Evolutionary conservation across 1,140 invertebrate genomes (phyloP).

Genomic region (Aporrectodea caliginosa): DNA sequence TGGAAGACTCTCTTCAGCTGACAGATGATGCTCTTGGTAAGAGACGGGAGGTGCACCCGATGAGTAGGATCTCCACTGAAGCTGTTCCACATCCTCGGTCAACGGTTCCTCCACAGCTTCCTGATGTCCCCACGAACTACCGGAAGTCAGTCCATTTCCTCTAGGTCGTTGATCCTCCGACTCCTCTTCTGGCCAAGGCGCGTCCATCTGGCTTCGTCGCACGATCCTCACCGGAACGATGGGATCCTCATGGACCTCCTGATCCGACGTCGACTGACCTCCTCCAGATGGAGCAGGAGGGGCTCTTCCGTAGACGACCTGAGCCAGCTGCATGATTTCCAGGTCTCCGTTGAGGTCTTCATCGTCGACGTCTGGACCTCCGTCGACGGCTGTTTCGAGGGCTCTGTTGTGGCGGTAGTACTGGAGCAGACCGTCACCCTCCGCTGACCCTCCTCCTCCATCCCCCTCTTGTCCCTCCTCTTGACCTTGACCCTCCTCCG

Average conservation of each 20-base stretch:
- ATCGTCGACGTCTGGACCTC: no score
- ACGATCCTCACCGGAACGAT: not conserved
- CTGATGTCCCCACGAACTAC: no score
- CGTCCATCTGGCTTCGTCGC: no score
- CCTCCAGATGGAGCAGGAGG: not conserved
- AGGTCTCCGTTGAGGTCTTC: not conserved
- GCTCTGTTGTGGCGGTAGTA: not conserved
- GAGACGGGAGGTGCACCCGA: no score
- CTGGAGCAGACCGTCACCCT: not conserved
- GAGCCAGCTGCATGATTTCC: not conserved
- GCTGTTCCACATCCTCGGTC: no score
- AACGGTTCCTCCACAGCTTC: no score
- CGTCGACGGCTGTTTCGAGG: no score
- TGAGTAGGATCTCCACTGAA: no score
- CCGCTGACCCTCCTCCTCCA: not conserved
- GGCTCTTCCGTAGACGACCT: not conserved
- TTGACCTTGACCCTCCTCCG: not conserved
- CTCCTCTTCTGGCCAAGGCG: not conserved
- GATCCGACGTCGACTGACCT: not conserved
- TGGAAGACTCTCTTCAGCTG: no score
- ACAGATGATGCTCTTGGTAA: no score
- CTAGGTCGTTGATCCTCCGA: not conserved
- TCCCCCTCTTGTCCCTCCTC: not conserved
- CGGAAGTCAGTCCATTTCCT: no score
- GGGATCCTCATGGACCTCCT: not conserved